Evolutionary conservation across 2,888 invertebrate genomes (phyloP).

Genomic region (Leptopilina syphax): DNA sequence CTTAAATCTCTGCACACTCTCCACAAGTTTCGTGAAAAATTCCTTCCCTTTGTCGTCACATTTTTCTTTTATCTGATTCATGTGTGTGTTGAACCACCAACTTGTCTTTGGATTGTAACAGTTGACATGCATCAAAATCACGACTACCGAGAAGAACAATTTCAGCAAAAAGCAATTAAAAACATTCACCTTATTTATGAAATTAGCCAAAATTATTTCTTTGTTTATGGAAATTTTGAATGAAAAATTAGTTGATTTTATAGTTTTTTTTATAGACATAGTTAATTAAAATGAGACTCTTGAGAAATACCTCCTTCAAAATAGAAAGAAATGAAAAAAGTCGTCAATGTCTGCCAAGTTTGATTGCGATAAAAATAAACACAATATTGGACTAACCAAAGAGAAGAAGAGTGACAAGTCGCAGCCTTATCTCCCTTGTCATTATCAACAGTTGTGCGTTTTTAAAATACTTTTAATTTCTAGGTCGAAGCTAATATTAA

Average conservation of each 20-base stretch:
- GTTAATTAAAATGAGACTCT: too few relatives aligned
- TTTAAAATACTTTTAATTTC: background rate
- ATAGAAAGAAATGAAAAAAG: background rate
- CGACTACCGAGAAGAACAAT: background rate
- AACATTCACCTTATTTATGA: too few relatives aligned
- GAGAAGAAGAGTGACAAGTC: background rate
- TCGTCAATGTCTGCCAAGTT: too few relatives aligned
- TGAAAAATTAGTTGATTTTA: too few relatives aligned
- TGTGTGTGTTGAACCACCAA: slow-evolving; percentile 8
- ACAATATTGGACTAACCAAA: background rate
- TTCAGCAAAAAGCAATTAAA: too few relatives aligned
- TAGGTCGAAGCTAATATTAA: background rate
- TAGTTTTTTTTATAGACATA: too few relatives aligned
- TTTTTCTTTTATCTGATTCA: background rate
- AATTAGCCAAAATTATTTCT: too few relatives aligned
- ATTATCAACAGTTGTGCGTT: background rate
- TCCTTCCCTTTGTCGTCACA: background rate
- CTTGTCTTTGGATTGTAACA: slow-evolving; percentile 1
- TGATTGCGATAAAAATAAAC: too few relatives aligned
- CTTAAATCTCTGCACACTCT: background rate
- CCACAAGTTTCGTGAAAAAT: background rate
- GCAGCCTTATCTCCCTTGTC: background rate
- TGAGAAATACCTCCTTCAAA: background rate
- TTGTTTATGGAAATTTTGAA: too few relatives aligned
- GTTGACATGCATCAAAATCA: background rate